Percentiles rank a stretch among this genome's conserved stretches.
Conservation (phyloP, 2,888 invertebrate species). For the Oasisia sp. region DNA sequence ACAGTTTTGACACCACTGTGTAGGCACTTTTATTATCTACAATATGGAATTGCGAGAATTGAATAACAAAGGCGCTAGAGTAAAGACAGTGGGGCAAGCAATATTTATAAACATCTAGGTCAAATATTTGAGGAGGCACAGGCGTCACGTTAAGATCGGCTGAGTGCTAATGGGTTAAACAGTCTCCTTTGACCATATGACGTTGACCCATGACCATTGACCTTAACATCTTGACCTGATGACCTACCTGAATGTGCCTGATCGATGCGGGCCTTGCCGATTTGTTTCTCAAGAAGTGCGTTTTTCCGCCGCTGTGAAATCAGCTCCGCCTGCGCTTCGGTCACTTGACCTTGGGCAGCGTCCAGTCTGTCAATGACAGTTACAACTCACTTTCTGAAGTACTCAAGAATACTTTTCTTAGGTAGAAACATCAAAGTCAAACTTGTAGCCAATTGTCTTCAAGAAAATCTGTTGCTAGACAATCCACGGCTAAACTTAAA, state of each 20-base stretch:
- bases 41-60: too few relatives aligned
- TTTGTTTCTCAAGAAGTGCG: slow-evolving; percentile 60
- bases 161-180: too few relatives aligned
- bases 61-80: too few relatives aligned
- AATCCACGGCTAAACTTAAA: too few relatives aligned
- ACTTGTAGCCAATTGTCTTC: not conserved
- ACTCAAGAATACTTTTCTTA: not conserved
- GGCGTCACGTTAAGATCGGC: too few relatives aligned
- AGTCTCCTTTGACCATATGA: not conserved
- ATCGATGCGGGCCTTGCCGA: slow-evolving; percentile 57
- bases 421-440: not conserved
- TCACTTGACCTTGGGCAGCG: not conserved
- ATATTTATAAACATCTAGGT: too few relatives aligned
- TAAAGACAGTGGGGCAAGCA: too few relatives aligned
- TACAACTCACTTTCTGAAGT: not conserved
- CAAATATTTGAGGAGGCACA: too few relatives aligned
- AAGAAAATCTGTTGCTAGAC: too few relatives aligned
- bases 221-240: not conserved
- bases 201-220: not conserved
- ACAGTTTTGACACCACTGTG: too few relatives aligned
- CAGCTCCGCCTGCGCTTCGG: not conserved
- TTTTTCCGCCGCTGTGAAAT: slow-evolving; percentile 42
- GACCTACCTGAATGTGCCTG: slow-evolving; percentile 21
- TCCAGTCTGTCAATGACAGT: not conserved
- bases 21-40: too few relatives aligned